Conservation (phyloP, 2,888 invertebrate species). For the Busseola fusca region DNA sequence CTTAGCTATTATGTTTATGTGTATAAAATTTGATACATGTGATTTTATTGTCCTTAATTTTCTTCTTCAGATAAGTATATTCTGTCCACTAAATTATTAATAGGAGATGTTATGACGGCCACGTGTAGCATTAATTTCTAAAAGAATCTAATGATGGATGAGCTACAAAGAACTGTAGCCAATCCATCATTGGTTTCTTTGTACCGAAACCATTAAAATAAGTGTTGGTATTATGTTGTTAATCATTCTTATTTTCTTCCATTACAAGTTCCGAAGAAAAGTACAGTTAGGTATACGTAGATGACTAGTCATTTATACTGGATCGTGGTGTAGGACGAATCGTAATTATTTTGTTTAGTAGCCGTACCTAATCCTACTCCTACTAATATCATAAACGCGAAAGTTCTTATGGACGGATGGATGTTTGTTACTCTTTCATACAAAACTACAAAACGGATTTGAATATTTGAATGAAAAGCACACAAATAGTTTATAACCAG, state of each 20-base stretch:
- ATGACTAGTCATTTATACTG: background rate
- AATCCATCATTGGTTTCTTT: slow-evolving; percentile 41
- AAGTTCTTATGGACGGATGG: too few relatives aligned
- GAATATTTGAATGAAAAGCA: too few relatives aligned
- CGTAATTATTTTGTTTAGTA: background rate
- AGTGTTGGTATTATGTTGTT: slow-evolving; percentile 11
- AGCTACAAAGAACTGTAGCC: slow-evolving; percentile 35
- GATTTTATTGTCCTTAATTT: background rate
- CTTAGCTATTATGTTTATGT: background rate
- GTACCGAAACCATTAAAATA: slow-evolving; percentile 29
- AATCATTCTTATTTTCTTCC: slow-evolving; percentile 12
- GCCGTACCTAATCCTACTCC: too few relatives aligned
- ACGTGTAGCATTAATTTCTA: slow-evolving; percentile 17
- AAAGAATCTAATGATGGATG: slow-evolving; percentile 39
- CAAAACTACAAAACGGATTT: too few relatives aligned
- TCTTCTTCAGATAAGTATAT: background rate
- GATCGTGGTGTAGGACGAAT: background rate
- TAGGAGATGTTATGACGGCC: background rate
- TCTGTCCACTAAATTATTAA: background rate
- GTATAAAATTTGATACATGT: background rate
- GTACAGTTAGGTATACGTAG: background rate
- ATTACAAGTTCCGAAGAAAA: background rate
- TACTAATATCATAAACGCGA: too few relatives aligned
- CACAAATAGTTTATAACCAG: too few relatives aligned
- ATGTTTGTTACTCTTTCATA: too few relatives aligned